Percentiles rank a stretch among this genome's conserved stretches.
Conservation (phyloP, 2,888 invertebrate genomes). For the Acronicta leporina region DNA sequence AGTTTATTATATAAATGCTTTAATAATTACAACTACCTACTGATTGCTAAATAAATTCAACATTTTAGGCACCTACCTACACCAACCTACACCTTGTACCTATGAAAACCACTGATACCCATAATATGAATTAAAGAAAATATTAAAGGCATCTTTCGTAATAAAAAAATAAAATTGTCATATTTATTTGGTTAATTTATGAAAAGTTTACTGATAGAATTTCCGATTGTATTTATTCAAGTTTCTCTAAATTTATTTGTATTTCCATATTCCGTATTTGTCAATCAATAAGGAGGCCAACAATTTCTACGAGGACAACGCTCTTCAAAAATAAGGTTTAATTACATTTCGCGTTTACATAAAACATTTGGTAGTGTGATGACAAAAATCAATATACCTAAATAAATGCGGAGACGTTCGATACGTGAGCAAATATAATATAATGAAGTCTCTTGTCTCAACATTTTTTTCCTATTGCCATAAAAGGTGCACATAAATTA, state of each 20-base stretch:
- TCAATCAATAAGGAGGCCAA: constrained; percentile 21
- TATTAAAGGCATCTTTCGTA: no score
- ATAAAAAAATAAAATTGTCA: not conserved
- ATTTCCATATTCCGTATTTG: constrained; percentile 33
- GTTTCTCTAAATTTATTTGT: constrained; percentile 13
- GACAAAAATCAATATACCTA: constrained; percentile 81
- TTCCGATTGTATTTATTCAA: not conserved
- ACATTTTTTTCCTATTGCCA: constrained; percentile 64
- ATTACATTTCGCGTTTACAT: constrained; percentile 71
- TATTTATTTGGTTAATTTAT: not conserved
- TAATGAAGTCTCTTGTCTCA: constrained; percentile 59
- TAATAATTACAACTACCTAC: no score
- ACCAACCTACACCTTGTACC: no score
- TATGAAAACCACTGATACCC: no score
- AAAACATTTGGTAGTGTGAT: constrained; percentile 76
- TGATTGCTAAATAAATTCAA: no score
- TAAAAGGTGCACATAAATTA: constrained; percentile 80
- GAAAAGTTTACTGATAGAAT: not conserved
- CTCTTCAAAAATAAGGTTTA: constrained; percentile 50
- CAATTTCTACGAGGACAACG: constrained; percentile 51
- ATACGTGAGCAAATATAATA: constrained; percentile 74
- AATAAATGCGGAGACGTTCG: constrained; percentile 65
- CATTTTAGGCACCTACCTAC: no score
- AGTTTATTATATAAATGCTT: no score
- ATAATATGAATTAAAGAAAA: no score